These are phyloP conservation scores for Fratercula arctica DNA, from an alignment of 2,797 vertebrate species.

Conservation along the genomic window DNA sequence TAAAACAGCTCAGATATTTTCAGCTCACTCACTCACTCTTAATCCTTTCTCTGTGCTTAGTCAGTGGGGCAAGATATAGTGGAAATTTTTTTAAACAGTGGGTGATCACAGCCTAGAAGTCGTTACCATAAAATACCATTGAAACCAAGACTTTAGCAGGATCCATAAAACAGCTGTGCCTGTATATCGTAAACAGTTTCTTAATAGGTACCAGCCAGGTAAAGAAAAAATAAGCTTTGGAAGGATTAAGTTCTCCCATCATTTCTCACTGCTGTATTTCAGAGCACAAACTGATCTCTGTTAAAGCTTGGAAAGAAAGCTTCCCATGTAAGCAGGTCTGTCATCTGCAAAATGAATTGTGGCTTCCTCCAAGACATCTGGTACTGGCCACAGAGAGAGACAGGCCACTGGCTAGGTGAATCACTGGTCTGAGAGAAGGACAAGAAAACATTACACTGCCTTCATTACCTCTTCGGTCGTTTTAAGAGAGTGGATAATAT, in stretches of 20 bases:
- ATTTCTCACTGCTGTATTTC: neutral
- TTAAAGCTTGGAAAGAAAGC: neutral
- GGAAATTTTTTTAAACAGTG: neutral
- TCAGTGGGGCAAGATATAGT: neutral
- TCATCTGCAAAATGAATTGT: neutral
- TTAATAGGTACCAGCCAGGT: neutral
- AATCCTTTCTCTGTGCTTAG: neutral
- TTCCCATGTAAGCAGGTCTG: constrained; percentile 18
- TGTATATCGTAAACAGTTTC: neutral
- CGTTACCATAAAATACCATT: neutral
- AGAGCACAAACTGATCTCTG: neutral
- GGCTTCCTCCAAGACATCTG: constrained; percentile 16
- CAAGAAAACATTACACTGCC: neutral
- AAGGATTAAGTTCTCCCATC: neutral
- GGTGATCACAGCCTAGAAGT: neutral
- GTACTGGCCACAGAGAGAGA: neutral
- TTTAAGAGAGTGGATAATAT: neutral
- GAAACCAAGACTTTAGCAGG: neutral
- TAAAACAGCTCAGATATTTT: neutral
- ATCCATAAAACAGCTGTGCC: neutral
- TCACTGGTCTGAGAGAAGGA: neutral
- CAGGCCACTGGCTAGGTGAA: neutral
- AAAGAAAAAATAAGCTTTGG: neutral
- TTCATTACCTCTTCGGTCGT: neutral
- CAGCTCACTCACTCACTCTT: neutral